Percentiles rank a stretch among this genome's conserved stretches.
Evolutionary conservation across 2,797 vertebrate species (phyloP).

Genomic region (Uromys caudimaculatus): DNA sequence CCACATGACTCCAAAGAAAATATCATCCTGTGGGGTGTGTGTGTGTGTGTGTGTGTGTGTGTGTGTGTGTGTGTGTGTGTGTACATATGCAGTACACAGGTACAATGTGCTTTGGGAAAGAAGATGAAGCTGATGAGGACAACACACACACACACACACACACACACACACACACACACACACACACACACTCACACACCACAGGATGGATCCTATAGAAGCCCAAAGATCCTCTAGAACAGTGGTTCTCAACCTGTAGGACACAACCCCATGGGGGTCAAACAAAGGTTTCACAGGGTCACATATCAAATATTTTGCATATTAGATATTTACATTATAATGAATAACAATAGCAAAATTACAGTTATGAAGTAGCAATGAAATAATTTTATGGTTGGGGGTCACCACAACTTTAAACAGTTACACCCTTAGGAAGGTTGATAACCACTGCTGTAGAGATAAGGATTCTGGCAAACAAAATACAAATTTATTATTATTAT

Average conservation of each 20-base stretch:
- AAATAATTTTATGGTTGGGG: background rate
- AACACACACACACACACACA: background rate
- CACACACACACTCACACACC: background rate
- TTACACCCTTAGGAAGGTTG: background rate
- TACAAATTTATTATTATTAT: background rate
- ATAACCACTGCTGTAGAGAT: background rate
- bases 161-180: background rate
- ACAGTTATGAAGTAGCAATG: background rate
- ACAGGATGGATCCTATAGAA: background rate
- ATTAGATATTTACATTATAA: background rate
- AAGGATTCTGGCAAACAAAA: background rate
- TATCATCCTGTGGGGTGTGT: background rate
- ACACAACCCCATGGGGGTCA: too few relatives aligned
- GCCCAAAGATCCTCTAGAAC: background rate
- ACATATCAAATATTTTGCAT: background rate
- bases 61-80: background rate
- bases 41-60: background rate
- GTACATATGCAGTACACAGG: too few relatives aligned
- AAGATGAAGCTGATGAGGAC: background rate
- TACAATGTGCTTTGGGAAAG: background rate
- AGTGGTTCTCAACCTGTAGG: background rate
- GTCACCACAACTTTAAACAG: background rate
- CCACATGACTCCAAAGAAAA: background rate
- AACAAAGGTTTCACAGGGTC: background rate
- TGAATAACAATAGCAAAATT: background rate